Percentiles rank a stretch among this genome's conserved stretches.
phyloP scores from a whole-genome alignment of 2,888 invertebrate genomes.

The Allolobophora icterica region DNA sequence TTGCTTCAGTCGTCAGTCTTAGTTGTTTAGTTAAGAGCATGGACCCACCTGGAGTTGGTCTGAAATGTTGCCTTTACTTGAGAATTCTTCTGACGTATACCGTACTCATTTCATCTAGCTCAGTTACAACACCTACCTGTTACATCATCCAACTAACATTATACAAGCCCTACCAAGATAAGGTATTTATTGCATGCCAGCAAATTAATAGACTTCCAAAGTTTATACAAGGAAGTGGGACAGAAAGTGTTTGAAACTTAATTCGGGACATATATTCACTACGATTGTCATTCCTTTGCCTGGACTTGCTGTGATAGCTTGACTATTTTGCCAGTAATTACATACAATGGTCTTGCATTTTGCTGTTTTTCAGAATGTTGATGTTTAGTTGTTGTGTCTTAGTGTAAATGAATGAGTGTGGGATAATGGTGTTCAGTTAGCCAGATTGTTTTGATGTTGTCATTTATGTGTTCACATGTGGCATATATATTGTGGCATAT shows the following conservation, averaged over 20 bases:
- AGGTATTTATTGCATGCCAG: not conserved
- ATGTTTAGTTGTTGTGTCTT: not conserved
- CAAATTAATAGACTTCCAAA: not conserved
- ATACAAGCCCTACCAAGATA: not conserved
- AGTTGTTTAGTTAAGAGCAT: constrained; percentile 2
- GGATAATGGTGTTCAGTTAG: not conserved
- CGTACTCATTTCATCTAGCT: not conserved
- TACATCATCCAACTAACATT: not conserved
- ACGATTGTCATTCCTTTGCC: not conserved
- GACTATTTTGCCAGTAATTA: not conserved
- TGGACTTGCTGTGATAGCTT: not conserved
- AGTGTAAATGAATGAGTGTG: not conserved
- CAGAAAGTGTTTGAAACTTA: not conserved
- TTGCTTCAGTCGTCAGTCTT: not conserved
- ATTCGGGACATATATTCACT: not conserved
- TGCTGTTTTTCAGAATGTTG: not conserved
- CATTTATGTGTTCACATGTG: no score
- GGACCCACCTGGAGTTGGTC: not conserved
- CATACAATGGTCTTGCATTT: not conserved
- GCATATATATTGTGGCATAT: no score
- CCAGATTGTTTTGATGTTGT: not conserved
- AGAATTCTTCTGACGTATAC: not conserved
- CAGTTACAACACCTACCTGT: not conserved
- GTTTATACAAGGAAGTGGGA: not conserved
- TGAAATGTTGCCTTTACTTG: not conserved